Percentiles rank a stretch among this genome's conserved stretches.
Conservation (phyloP, 92 coral and sea anemone species). For the Palythoa grandiflora region DNA sequence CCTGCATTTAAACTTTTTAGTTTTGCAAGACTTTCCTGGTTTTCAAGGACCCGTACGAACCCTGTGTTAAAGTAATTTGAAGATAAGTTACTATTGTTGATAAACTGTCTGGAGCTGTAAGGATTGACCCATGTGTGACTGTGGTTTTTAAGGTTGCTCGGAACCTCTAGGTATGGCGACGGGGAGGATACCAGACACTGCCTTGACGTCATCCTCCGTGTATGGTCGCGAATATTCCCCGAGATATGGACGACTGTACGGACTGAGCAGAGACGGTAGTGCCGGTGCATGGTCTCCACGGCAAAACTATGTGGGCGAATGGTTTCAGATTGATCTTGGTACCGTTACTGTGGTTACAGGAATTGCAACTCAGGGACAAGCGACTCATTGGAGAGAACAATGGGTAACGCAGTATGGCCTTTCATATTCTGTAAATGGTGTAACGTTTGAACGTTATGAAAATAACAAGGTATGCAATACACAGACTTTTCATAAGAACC, state of each 20-base stretch:
- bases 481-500: background rate
- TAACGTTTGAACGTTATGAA: background rate
- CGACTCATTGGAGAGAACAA: background rate
- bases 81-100: background rate
- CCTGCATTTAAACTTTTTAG: too few relatives aligned
- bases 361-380: conserved; percentile 18
- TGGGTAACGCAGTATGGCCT: background rate
- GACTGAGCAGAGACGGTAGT: background rate
- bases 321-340: conserved; percentile 33
- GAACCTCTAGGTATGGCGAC: conserved; percentile 39
- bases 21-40: too few relatives aligned
- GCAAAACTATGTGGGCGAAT: background rate
- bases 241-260: conserved; percentile 18
- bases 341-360: background rate
- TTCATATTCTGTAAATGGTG: background rate
- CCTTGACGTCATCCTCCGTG: conserved; percentile 24
- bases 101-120: background rate
- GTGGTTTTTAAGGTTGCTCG: background rate
- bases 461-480: background rate
- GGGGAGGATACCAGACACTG: background rate
- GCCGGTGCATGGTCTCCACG: conserved; percentile 21
- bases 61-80: too few relatives aligned
- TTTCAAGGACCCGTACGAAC: too few relatives aligned
- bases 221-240: background rate
- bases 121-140: background rate